Evolutionary conservation across 2,888 invertebrate species (phyloP), one percentile per base, ranked within the genome.

Genomic region (Argyresthia albistria): DNA sequence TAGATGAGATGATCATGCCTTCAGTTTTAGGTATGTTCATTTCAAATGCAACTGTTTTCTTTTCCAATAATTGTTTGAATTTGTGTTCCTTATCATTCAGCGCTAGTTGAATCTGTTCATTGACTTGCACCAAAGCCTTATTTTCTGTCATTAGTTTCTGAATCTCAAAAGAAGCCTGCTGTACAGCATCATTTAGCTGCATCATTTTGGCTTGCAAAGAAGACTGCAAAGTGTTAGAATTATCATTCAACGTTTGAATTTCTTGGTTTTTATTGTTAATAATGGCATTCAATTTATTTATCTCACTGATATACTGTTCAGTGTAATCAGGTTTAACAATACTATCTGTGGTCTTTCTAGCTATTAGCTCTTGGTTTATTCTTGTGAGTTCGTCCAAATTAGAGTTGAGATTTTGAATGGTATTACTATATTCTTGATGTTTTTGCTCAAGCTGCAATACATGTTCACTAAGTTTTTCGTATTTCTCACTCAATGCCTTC

Each of bases 11-110:
- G 45, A 83, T 61, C 76, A 87, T 72, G 15, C 87, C 87, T 64
- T 87, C 87, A n/a, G 87, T 87, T 72, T 86, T 87, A 25, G 87
- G 87, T 58, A 87, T 84, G 57, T 68, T 84, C 80, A 87, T 87
- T 73, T 84, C 86, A 63, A 87, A 84, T 39, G 74, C 65, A 43
- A 87, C 61, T 60, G 70, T 78, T 55, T 77, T 80, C 54, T 69
- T 80, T 53, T 81, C 80, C 52, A 66, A 69, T 12, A 86, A 62
- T 54, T 80, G 77, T 60, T 73, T 79, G 36, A 82, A 70, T 57
- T 77, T 69, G 50, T 74, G 70, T 37, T 84, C 80, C 64, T 78
- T 81, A 59, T 79, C 69, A 43, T 57, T 51, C 37, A 83, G 16
- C 25, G 63, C 46, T 25, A 49, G 54, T 59, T 79, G 69, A 49